Evolutionary conservation across 2,797 vertebrate species (phyloP), one percentile per base, ranked within the genome.

Genomic region (Lerista edwardsae): DNA sequence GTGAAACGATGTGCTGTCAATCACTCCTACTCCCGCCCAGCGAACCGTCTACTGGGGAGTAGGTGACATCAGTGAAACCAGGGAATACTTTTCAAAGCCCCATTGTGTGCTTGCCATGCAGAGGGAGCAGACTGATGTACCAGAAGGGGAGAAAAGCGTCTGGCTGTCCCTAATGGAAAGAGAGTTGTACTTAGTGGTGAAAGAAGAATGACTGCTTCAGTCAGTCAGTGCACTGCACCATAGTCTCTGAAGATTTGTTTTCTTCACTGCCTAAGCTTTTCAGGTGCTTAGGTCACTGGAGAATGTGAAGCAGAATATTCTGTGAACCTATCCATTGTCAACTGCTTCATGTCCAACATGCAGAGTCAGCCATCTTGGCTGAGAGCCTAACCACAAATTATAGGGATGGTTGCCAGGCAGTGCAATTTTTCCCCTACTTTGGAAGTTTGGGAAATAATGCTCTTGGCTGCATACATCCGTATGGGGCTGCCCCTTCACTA

Each of bases 331-430:
- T 51, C 36, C 87, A 83, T 27, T 11, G 21, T 8, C 81, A 71
- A 55, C 44, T 86, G 64, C 55, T 74, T 47, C 0, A 0, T 55
- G 62, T 39, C 64, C 36, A 69, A 15, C 0, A 3, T 21, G 67
- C 81, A 0, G 0, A 88, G 87, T 65, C 57, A 14, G 0, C 88
- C 89, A 88, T 36, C n/a, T 41, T 90, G 92, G 85, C 78, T 68
- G 59, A 69, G 19, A 84, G 88, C 64, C 83, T 88, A 89, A 90
- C 78, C 27, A 23, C 69, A 88, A 89, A 84, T 83, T 85, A 89
- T 17, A 80, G 3, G 86, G 68, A 15, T 0, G 29, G 64, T 83
- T 91, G 85, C 80, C 86, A 83, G 79, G 73, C 72, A 90, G 59
- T 83, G 69, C 59, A 31, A n/a, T 85, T 59, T 86, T 73, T 23